Conservation (phyloP, 2,113 vertebrate genomes). For the Triplophysa siluroides region DNA sequence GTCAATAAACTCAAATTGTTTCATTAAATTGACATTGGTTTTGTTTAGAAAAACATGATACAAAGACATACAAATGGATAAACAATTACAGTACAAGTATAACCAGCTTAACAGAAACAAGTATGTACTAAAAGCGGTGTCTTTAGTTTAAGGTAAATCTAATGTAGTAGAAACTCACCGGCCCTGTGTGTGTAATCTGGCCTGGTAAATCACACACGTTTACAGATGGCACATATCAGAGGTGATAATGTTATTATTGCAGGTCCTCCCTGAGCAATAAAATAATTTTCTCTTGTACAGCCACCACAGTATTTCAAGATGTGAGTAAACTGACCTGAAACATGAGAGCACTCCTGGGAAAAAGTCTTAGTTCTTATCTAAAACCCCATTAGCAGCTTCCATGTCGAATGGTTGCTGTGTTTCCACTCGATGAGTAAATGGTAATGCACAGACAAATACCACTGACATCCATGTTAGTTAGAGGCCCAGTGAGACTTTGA, state of each 20-base stretch:
- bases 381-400: not conserved
- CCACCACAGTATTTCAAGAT: too few species aligned
- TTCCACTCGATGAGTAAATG: not conserved
- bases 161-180: not conserved
- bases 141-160: not conserved
- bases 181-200: not conserved
- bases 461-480: constrained; percentile 64
- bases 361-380: too few species aligned
- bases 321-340: too few species aligned
- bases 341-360: too few species aligned
- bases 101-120: not conserved
- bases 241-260: too few species aligned
- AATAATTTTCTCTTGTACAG: too few species aligned
- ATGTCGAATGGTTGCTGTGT: not conserved
- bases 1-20: too few species aligned
- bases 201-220: not conserved
- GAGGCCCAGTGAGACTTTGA: constrained; percentile 91
- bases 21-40: not conserved
- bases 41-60: constrained; percentile 18
- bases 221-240: too few species aligned
- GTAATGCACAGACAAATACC: not conserved
- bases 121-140: not conserved
- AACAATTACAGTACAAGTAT: not conserved
- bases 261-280: too few species aligned
- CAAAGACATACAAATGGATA: not conserved